Percentiles rank a stretch among this genome's conserved stretches.
phyloP scores from a whole-genome alignment of 1,140 invertebrate genomes.

The Drosophila truncata region DNA sequence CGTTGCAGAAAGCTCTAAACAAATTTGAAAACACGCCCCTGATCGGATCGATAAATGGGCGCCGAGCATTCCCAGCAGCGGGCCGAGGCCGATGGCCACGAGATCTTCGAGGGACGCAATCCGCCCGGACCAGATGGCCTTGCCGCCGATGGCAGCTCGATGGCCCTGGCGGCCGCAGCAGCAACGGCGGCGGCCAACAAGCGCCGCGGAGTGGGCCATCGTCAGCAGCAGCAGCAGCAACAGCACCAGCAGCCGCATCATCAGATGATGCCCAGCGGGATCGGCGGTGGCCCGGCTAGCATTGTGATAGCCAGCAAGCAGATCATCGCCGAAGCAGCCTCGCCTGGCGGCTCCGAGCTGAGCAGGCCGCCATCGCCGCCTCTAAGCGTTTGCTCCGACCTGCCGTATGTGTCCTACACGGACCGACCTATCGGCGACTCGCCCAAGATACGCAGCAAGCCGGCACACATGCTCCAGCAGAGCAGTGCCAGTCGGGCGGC shows the following conservation, averaged over 20 bases:
- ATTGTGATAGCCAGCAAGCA: constrained; percentile 77
- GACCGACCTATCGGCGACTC: constrained; percentile 96
- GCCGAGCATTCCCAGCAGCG: constrained; percentile 83
- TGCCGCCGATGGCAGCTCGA: constrained; percentile 45
- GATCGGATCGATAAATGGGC: constrained; percentile 67
- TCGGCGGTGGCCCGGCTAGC: constrained; percentile 52
- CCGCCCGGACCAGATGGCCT: constrained; percentile 1
- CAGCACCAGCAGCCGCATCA: constrained; percentile 1
- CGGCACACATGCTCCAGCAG: constrained; percentile 67
- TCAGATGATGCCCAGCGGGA: constrained; percentile 11
- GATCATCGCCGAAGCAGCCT: constrained; percentile 72
- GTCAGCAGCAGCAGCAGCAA: constrained; percentile 28
- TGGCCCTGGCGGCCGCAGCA: constrained; percentile 62
- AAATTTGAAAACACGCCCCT: neutral
- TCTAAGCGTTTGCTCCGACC: constrained; percentile 94
- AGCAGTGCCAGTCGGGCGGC: constrained; percentile 58
- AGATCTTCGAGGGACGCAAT: constrained; percentile 66
- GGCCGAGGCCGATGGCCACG: constrained; percentile 75
- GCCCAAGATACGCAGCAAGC: constrained; percentile 90
- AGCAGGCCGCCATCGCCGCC: constrained; percentile 90
- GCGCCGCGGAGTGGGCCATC: constrained; percentile 48
- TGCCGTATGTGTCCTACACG: constrained; percentile 97
- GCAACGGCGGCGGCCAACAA: constrained; percentile 66
- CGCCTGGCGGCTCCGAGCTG: constrained; percentile 72
- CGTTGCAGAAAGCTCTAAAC: constrained; percentile 8